Evolutionary conservation across 2,797 vertebrate genomes (phyloP), one percentile per base, ranked within the genome.

Genomic region (Gallinago solitaria): DNA sequence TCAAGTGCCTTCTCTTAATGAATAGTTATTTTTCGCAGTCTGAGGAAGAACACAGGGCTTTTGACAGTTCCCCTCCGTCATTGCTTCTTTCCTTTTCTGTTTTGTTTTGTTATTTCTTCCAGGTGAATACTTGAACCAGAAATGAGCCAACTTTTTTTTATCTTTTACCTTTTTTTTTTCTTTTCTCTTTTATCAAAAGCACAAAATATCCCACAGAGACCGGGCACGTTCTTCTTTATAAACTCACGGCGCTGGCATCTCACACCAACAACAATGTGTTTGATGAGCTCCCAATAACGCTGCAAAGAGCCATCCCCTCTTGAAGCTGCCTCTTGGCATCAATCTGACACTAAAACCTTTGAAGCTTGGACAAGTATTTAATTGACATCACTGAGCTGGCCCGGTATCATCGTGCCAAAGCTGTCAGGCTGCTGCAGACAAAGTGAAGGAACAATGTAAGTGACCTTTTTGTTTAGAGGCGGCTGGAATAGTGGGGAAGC

Each of bases 61-160:
- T 57, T 85, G 53, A 85, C 68, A 35, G 61, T 32, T 92, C 53
- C 43, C 53, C 54, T 93, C 80, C 2, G 1, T 83, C 89, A 86
- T 1, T 5, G 2, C 13, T 85, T 23, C 73, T 74, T 71, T 50
- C 16, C 57, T 95, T 89, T 59, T 5, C 39, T 30, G 37, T 47
- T 88, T 59, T 71, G 68, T 63, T 39, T 56, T 39, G 39, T 17
- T 83, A 4, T 61, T 95, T 43, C 90, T 94, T 95, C 94, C 83
- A 95, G 93, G 93, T 94, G 83, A 83, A 50, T 39, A 51, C 41
- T 81, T 83, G 76, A 96, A 94, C 85, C 76, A 95, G 76, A 95
- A 96, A 96, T 50, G 61, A 94, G 79, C 86, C 83, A 70, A 68
- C 32, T 28, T 15, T 11, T 57, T 28, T 24, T 21, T 43, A 43